A percentile compares a stretch with the other conserved stretches of the same genome.
Conservation (phyloP, 2,888 invertebrate genomes). For the Machimus rusticus region DNA sequence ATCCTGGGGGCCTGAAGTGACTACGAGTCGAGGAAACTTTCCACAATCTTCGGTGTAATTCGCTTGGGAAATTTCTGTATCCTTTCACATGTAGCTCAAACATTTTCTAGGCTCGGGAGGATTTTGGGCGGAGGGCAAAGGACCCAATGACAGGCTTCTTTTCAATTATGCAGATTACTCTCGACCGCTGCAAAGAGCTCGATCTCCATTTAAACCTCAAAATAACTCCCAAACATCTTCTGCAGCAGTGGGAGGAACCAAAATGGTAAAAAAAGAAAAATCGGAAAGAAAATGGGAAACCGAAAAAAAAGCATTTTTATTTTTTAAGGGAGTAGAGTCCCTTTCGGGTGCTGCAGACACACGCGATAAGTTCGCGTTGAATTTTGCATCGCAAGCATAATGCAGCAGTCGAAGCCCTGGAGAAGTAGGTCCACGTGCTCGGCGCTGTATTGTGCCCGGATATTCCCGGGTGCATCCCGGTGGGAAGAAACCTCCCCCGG, state of each 20-base stretch:
- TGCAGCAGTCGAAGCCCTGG: constrained; percentile 7
- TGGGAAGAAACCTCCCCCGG: background rate
- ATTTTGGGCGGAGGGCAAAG: background rate
- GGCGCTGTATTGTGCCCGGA: background rate
- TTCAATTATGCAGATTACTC: background rate
- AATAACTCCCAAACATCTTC: background rate
- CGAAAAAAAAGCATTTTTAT: background rate
- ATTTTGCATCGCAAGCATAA: constrained; percentile 12
- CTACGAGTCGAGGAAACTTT: background rate
- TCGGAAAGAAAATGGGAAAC: background rate
- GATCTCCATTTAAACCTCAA: background rate
- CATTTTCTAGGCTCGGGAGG: background rate
- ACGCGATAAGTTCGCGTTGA: background rate
- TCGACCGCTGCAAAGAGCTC: background rate
- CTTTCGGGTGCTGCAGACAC: background rate
- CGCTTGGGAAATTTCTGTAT: background rate
- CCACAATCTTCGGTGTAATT: background rate
- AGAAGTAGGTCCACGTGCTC: constrained; percentile 24
- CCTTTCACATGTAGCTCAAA: background rate
- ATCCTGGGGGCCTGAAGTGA: background rate
- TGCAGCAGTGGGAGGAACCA: background rate
- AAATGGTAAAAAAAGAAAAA: background rate
- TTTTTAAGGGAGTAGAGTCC: background rate
- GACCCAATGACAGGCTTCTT: background rate
- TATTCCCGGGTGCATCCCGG: background rate